Percentiles rank a stretch among this genome's conserved stretches.
Evolutionary conservation across 2,797 vertebrate species (phyloP).

Genomic region (Numenius phaeopus): DNA sequence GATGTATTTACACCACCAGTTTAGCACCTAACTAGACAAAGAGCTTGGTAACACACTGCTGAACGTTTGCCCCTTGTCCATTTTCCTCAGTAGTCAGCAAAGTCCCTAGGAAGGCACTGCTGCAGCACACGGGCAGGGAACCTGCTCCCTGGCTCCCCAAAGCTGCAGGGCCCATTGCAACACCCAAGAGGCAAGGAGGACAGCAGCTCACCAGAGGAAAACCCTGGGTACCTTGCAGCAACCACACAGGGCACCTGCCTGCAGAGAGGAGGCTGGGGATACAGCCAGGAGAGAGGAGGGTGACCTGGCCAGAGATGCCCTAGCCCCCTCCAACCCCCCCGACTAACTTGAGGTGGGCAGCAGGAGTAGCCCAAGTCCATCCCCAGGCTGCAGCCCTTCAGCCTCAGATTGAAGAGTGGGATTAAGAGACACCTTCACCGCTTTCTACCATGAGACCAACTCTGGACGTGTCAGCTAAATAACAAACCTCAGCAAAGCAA

Average conservation of each 20-base stretch:
- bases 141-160: not conserved
- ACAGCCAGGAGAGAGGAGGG: not conserved
- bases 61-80: accelerated
- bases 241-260: not conserved
- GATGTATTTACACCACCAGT: not conserved
- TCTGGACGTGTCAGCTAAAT: not conserved
- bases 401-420: not conserved
- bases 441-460: not conserved
- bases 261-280: not conserved
- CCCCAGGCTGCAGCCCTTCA: not conserved
- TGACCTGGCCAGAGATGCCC: not conserved
- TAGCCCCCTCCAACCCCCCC: no score
- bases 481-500: not conserved
- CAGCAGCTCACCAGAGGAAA: not conserved
- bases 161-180: not conserved
- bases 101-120: not conserved
- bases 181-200: not conserved
- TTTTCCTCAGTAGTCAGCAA: not conserved
- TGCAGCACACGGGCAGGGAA: not conserved
- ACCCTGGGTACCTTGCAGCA: not conserved
- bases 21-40: not conserved
- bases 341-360: not conserved
- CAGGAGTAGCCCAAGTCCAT: not conserved
- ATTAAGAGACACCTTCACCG: not conserved
- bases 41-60: not conserved